phyloP scores from a whole-genome alignment of 2,113 vertebrate species.

The Lethenteron reissneri region DNA sequence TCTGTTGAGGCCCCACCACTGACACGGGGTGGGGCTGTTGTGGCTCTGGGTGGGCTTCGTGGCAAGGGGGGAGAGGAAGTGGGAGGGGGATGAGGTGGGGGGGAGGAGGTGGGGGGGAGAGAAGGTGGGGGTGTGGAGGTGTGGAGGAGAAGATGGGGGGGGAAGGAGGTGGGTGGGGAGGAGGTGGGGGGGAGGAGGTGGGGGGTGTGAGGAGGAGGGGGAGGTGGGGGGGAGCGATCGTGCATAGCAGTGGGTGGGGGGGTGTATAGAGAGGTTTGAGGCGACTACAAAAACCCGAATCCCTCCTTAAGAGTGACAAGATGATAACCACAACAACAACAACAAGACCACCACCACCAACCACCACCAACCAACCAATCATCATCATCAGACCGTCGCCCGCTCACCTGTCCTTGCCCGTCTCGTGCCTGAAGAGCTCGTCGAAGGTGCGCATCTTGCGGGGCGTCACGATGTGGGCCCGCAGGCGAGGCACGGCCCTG shows the following conservation, averaged over 20 bases:
- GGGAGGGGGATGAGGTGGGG: too few species aligned
- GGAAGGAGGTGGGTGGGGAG: too few species aligned
- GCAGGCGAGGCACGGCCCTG: slow-evolving; percentile 38
- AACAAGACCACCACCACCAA: not conserved
- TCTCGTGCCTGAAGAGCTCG: slow-evolving; percentile 58
- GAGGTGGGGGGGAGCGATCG: not conserved
- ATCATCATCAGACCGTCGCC: not conserved
- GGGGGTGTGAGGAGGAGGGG: not conserved
- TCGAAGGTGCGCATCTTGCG: slow-evolving; percentile 68
- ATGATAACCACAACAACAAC: not conserved
- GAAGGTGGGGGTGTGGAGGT: too few species aligned
- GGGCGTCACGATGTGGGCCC: slow-evolving; percentile 39
- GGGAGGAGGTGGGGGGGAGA: too few species aligned
- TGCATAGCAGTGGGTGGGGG: not conserved
- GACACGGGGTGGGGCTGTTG: too few species aligned
- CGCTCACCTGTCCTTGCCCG: slow-evolving; percentile 60
- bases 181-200: not conserved
- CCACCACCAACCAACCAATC: not conserved
- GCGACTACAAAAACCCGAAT: not conserved
- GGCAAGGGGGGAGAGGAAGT: too few species aligned
- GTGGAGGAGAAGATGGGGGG: too few species aligned
- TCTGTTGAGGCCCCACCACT: too few species aligned
- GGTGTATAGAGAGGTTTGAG: not conserved
- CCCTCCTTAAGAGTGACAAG: not conserved
- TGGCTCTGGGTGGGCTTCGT: too few species aligned